Evolutionary conservation across 2,888 invertebrate species (phyloP).

Genomic region (Nasonia oneida): DNA sequence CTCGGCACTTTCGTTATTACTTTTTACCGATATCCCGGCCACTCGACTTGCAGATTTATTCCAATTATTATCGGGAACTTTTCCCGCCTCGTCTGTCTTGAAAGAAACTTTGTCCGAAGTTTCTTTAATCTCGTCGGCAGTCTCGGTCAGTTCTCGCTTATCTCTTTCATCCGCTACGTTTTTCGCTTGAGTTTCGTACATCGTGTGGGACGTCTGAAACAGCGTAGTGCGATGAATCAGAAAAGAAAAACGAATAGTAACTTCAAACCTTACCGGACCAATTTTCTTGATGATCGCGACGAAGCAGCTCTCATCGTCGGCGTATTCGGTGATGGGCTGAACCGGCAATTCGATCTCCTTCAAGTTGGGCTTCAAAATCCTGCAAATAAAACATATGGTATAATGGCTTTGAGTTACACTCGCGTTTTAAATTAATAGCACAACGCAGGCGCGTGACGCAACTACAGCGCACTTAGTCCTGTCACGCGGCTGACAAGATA

Average conservation of each 20-base stretch:
- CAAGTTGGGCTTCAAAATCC: slow-evolving; percentile 64
- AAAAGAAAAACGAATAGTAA: not conserved
- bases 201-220: slow-evolving; percentile 58
- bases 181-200: slow-evolving; percentile 63
- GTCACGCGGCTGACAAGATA: not conserved
- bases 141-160: not conserved
- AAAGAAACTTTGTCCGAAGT: not conserved
- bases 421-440: not conserved
- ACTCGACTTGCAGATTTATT: slow-evolving; percentile 27
- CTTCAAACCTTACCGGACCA: slow-evolving; percentile 57
- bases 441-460: not conserved
- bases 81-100: not conserved
- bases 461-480: not conserved
- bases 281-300: slow-evolving; percentile 64
- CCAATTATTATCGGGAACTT: slow-evolving; percentile 5
- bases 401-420: not conserved
- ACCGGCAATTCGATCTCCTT: slow-evolving; percentile 64
- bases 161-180: slow-evolving; percentile 38
- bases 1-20: slow-evolving; percentile 13
- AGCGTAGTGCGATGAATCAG: not conserved
- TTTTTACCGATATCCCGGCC: slow-evolving; percentile 10
- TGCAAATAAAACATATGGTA: slow-evolving; percentile 31
- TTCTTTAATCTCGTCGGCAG: not conserved
- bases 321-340: slow-evolving; percentile 62
- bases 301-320: slow-evolving; percentile 63